These are phyloP conservation scores for Scaptomyza parva DNA, from an alignment of 2,888 invertebrate species.

Conservation along the genomic window DNA sequence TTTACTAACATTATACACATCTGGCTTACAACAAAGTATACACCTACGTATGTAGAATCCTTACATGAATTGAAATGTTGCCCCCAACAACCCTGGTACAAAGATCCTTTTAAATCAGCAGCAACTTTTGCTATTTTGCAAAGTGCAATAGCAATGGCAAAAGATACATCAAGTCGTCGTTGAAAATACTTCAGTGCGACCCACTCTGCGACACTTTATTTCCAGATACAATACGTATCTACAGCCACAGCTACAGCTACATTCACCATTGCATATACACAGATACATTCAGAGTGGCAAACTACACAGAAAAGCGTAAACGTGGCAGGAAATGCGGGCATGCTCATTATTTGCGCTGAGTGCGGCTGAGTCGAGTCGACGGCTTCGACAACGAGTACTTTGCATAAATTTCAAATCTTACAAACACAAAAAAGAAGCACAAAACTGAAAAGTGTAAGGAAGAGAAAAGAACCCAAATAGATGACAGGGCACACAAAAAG, in stretches of 20 bases:
- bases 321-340: constrained; percentile 81
- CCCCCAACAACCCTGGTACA: constrained; percentile 7
- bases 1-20: not conserved
- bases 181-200: constrained; percentile 62
- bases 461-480: constrained; percentile 56
- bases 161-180: constrained; percentile 75
- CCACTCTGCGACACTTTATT: constrained; percentile 23
- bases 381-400: constrained; percentile 72
- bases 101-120: constrained; percentile 38
- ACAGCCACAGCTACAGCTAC: constrained; percentile 45
- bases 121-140: constrained; percentile 75
- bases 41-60: constrained; percentile 1
- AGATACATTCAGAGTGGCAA: constrained; percentile 30
- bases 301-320: constrained; percentile 54
- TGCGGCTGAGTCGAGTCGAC: constrained; percentile 69
- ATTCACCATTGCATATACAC: constrained; percentile 56
- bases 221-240: constrained; percentile 48
- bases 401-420: constrained; percentile 78
- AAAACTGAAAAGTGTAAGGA: constrained; percentile 45
- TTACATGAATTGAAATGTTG: not conserved
- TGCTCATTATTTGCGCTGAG: constrained; percentile 80
- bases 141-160: constrained; percentile 68
- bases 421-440: constrained; percentile 25
- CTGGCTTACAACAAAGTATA: not conserved
- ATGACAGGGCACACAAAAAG: constrained; percentile 79